These are phyloP conservation scores for Ephestia elutella DNA, from an alignment of 1,140 invertebrate species.

Conservation along the genomic window DNA sequence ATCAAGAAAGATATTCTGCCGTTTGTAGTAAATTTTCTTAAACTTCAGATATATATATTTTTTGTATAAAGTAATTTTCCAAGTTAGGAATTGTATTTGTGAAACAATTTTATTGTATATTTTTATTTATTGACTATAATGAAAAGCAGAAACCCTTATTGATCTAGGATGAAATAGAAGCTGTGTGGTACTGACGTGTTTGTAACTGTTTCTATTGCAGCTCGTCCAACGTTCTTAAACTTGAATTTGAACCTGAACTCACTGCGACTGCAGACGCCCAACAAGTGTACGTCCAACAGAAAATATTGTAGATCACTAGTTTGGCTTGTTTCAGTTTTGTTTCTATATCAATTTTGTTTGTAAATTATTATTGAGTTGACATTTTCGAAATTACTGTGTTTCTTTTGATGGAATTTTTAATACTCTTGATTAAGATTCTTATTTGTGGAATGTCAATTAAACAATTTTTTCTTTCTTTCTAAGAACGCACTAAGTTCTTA, in stretches of 20 bases:
- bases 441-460: too few relatives aligned
- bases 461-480: too few relatives aligned
- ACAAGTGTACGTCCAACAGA: constrained; percentile 81
- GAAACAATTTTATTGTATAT: too few relatives aligned
- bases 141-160: not conserved
- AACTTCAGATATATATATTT: too few relatives aligned
- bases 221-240: constrained; percentile 96
- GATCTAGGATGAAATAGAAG: not conserved
- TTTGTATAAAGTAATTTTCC: not conserved
- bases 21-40: too few relatives aligned
- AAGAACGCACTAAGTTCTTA: too few relatives aligned
- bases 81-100: too few relatives aligned
- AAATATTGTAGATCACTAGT: constrained; percentile 54
- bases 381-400: constrained; percentile 8
- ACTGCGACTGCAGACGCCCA: constrained; percentile 88
- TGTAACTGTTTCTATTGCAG: constrained; percentile 83
- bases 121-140: not conserved
- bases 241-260: constrained; percentile 94
- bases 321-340: constrained; percentile 53
- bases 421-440: too few relatives aligned
- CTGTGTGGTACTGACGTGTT: constrained; percentile 13
- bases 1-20: not conserved
- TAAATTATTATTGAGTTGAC: constrained; percentile 18
- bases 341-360: constrained; percentile 38
- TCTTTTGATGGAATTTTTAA: too few relatives aligned